phyloP scores from a whole-genome alignment of 2,888 invertebrate species.

The Lydus trimaculatus region DNA sequence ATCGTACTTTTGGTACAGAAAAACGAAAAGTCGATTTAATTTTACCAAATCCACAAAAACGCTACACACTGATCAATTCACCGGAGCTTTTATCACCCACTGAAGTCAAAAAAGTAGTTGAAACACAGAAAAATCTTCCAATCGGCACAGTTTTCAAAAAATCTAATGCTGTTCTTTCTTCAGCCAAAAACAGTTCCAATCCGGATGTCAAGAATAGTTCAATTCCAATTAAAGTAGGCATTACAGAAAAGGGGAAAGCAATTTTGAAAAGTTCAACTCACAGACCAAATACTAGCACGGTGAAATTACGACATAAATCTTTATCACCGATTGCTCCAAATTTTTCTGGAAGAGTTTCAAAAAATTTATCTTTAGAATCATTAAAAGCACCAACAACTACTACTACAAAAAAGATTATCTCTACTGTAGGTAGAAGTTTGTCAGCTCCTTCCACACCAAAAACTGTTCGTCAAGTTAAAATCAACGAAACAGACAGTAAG shows the following conservation, averaged over 20 bases:
- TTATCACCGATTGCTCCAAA: constrained; percentile 43
- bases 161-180: constrained; percentile 56
- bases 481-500: constrained; percentile 33
- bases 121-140: constrained; percentile 39
- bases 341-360: constrained; percentile 43
- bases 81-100: constrained; percentile 67
- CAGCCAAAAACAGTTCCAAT: constrained; percentile 35
- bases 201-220: background rate
- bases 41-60: constrained; percentile 43
- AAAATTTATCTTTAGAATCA: constrained; percentile 51
- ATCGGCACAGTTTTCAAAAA: constrained; percentile 58
- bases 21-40: constrained; percentile 62
- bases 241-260: constrained; percentile 53
- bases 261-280: constrained; percentile 40
- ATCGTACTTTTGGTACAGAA: constrained; percentile 65
- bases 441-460: constrained; percentile 19
- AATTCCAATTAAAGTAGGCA: constrained; percentile 59
- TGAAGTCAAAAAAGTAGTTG: constrained; percentile 63
- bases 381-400: constrained; percentile 41
- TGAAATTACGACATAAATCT: constrained; percentile 20
- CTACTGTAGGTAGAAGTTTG: constrained; percentile 15
- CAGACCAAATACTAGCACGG: constrained; percentile 29
- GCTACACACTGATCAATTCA: constrained; percentile 56
- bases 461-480: constrained; percentile 1
- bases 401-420: constrained; percentile 32